These are phyloP conservation scores for Myotis brandtii DNA, from an alignment of 2,113 vertebrate species.

Conservation along the genomic window DNA sequence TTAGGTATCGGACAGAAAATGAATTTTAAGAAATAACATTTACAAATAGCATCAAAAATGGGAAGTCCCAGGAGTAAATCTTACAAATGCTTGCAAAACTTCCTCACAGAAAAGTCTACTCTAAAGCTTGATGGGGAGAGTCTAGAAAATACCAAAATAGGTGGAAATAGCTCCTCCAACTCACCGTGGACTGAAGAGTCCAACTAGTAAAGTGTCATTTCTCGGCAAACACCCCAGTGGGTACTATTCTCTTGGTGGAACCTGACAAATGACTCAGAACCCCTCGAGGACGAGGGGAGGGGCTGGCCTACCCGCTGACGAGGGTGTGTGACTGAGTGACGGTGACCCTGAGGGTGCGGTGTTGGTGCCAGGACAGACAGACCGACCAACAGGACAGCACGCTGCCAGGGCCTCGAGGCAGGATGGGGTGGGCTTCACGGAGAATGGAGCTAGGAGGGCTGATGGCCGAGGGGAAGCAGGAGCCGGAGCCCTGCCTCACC, in stretches of 20 bases:
- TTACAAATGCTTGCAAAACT: neutral
- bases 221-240: neutral
- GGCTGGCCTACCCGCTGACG: neutral
- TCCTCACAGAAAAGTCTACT: neutral
- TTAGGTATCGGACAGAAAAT: neutral
- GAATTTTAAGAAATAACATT: neutral
- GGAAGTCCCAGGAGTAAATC: neutral
- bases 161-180: neutral
- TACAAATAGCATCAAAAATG: neutral
- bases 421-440: rapidly evolving
- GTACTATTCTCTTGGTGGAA: too few relatives aligned
- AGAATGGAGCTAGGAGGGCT: rapidly evolving
- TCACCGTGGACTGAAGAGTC: neutral
- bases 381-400: neutral
- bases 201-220: neutral
- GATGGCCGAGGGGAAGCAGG: neutral
- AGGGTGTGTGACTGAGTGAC: rapidly evolving
- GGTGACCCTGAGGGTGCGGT: rapidly evolving
- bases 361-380: neutral
- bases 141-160: neutral
- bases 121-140: neutral
- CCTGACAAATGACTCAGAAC: neutral
- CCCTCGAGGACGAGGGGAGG: neutral
- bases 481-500: rapidly evolving
- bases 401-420: rapidly evolving